Evolutionary conservation across 2,113 vertebrate species (phyloP), one percentile per base, ranked within the genome.

Genomic region (Paramormyrops kingsleyae): DNA sequence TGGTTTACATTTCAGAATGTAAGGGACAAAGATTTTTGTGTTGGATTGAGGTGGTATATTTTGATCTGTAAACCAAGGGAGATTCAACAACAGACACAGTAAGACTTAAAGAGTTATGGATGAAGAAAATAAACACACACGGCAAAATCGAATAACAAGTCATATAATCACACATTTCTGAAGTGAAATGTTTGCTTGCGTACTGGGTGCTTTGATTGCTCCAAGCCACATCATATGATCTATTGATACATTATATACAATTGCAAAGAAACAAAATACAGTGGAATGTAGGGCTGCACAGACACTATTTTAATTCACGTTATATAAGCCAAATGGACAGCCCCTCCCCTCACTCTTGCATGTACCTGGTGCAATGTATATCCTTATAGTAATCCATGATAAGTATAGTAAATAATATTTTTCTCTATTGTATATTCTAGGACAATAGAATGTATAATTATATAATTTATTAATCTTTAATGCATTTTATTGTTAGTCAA

Each of bases 1-100:
- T 87, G 86, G 15, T 52, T 59, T 56, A 59, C 31, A 87, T 56
- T 56, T 87, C 50, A 87, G 31, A 56, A 87, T 39, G 27, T 87
- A 56, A 42, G 86, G 50, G 86, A 44, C 52, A 87, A 39, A 59
- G 52, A n/a, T 52, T 56, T 87, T 44, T 52, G 39, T 87, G 86
- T 59, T 87, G 52, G 52, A 87, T 12, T 59, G 27, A 42, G 24
- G 7, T 19, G 52, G 86, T 42, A 53, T 59, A 87, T 56, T 53
- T 59, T 56, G 35, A 87, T 53, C 50, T 56, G 52, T 35, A 39
- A 44, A 56, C 15, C 27, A 87, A n/a, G 52, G 86, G 86, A 15
- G 27, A 53, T 27, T 27, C 17, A 46, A 24, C n/a, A 87, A 56
- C n/a, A 87, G n/a, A 42, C 31, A 35, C 15, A 59, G 35, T 8